Percentiles rank a stretch among this genome's conserved stretches.
These are phyloP conservation scores for Cirrhinus molitorella DNA, from an alignment of 2,797 vertebrate species.

Conservation along the genomic window DNA sequence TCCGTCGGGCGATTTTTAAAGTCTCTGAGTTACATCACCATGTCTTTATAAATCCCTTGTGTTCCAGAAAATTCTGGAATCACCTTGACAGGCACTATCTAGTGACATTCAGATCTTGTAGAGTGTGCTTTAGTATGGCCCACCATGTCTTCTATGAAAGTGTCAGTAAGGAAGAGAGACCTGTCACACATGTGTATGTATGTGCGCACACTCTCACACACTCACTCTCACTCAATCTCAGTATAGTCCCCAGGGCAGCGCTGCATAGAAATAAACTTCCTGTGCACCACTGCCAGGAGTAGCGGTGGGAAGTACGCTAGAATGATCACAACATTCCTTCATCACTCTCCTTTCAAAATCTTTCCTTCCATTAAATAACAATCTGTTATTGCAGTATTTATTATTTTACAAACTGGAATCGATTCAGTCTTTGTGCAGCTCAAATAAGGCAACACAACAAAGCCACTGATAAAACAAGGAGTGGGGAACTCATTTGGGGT, in stretches of 20 bases:
- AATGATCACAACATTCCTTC: conserved; percentile 16
- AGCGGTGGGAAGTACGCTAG: neutral
- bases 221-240: conserved; percentile 29
- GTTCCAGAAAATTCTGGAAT: conserved; percentile 30
- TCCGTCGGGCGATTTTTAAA: conserved; percentile 28
- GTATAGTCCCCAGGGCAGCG: neutral
- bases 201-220: neutral
- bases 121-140: conserved; percentile 21
- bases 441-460: neutral
- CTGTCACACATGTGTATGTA: neutral
- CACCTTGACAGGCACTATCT: conserved; percentile 40
- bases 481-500: neutral
- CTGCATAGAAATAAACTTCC: conserved; percentile 33
- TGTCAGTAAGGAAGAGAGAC: conserved; percentile 25
- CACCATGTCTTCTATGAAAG: conserved; percentile 7
- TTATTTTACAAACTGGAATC: neutral
- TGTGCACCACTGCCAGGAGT: neutral
- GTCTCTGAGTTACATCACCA: conserved; percentile 12
- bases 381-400: conserved; percentile 9
- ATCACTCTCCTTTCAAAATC: neutral
- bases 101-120: conserved; percentile 48
- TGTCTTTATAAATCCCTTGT: conserved; percentile 46
- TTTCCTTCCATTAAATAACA: conserved; percentile 6
- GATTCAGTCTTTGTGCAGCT: conserved; percentile 2
- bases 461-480: neutral